These are phyloP conservation scores for Protobothrops flavoviridis DNA, from an alignment of 2,113 vertebrate species.

Conservation along the genomic window DNA sequence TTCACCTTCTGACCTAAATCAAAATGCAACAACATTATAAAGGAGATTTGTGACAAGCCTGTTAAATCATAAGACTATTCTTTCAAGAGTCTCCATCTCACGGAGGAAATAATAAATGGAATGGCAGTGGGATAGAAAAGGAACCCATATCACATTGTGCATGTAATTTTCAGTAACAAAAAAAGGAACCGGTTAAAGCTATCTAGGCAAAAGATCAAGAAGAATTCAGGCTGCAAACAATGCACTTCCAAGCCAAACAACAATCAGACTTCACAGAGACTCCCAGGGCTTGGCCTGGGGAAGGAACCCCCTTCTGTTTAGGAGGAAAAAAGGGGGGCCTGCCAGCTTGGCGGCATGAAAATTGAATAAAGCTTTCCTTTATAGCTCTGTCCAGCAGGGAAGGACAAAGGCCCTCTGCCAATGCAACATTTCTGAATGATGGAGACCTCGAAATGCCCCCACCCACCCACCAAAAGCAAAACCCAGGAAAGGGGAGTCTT, in stretches of 20 bases:
- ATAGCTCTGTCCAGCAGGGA: conserved; percentile 75
- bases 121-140: conserved; percentile 15
- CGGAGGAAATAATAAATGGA: conserved; percentile 11
- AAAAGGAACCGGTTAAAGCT: conserved; percentile 47
- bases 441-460: conserved; percentile 63
- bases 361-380: conserved; percentile 85
- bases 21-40: conserved; percentile 19
- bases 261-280: conserved; percentile 49
- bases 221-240: conserved; percentile 63
- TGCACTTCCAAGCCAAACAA: conserved; percentile 56
- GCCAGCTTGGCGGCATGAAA: conserved; percentile 74
- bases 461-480: conserved; percentile 56
- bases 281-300: conserved; percentile 54
- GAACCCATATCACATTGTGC: not conserved
- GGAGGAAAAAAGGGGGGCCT: conserved; percentile 63
- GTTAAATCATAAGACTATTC: conserved; percentile 25
- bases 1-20: conserved; percentile 14
- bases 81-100: conserved; percentile 23
- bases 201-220: conserved; percentile 63
- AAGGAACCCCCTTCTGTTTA: conserved; percentile 27
- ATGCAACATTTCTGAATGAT: conserved; percentile 72
- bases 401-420: conserved; percentile 79
- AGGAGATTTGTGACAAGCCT: conserved; percentile 16
- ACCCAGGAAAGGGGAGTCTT: conserved; percentile 69
- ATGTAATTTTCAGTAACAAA: conserved; percentile 44